Evolutionary conservation across 2,113 vertebrate genomes (phyloP).

Genomic region (Callipepla californica): DNA sequence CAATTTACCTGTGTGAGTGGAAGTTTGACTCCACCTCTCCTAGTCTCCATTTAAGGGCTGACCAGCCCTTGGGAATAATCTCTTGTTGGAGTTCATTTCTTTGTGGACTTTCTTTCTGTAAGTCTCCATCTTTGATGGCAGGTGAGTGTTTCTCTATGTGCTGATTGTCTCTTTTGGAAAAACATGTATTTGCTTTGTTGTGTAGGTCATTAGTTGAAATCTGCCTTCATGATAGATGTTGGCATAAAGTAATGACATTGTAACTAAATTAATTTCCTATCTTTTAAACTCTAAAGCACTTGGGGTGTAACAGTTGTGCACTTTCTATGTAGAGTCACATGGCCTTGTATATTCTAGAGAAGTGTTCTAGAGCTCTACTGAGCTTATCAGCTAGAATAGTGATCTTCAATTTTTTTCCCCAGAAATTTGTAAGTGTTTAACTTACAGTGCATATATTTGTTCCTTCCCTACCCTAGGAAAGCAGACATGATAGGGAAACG

Average conservation of each 20-base stretch:
- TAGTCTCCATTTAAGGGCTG: too few relatives aligned
- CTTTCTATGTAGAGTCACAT: background rate
- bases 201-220: background rate
- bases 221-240: background rate
- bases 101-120: too few relatives aligned
- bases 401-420: background rate
- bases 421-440: background rate
- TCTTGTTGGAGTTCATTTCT: too few relatives aligned
- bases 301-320: background rate
- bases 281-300: background rate
- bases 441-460: fast-evolving
- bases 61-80: too few relatives aligned
- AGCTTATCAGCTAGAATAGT: background rate
- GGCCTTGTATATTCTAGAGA: background rate
- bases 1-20: too few relatives aligned
- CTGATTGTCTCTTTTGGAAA: background rate
- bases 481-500: background rate
- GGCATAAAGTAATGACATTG: background rate
- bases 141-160: too few relatives aligned
- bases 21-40: too few relatives aligned
- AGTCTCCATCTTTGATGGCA: too few relatives aligned
- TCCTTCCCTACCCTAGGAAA: background rate
- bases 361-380: background rate
- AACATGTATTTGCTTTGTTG: background rate
- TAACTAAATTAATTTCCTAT: background rate